Conservation (phyloP, 2,888 invertebrate species). For the Pteria penguin region DNA sequence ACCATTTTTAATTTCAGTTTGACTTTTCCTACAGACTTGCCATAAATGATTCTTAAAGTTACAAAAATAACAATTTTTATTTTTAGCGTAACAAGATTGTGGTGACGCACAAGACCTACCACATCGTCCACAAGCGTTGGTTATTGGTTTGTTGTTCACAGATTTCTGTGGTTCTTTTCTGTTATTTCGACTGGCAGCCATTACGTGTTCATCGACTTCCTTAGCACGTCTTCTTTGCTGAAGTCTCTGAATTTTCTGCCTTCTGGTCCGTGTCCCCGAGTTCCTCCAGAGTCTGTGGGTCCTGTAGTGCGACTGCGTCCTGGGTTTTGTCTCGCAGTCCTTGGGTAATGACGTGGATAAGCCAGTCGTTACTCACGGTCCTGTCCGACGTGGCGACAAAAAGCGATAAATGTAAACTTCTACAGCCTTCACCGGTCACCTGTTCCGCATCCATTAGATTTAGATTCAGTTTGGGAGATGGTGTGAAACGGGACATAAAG, state of each 20-base stretch:
- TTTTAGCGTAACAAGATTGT: constrained; percentile 11
- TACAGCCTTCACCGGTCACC: not conserved
- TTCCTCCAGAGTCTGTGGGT: constrained; percentile 8
- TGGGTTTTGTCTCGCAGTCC: not conserved
- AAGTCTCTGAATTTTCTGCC: not conserved
- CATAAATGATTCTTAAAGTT: constrained; percentile 15
- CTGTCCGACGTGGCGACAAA: not conserved
- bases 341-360: not conserved
- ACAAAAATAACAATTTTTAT: constrained; percentile 21
- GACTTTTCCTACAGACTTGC: not conserved
- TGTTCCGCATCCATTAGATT: constrained; percentile 1
- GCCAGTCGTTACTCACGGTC: not conserved
- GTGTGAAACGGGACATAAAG: constrained; percentile 8
- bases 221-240: not conserved
- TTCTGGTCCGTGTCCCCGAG: not conserved
- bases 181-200: too few species aligned
- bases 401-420: constrained; percentile 10
- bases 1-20: not conserved
- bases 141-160: too few species aligned
- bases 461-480: not conserved
- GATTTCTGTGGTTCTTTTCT: too few species aligned
- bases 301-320: not conserved
- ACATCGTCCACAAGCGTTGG: constrained; percentile 5
- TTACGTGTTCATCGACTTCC: not conserved
- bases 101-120: constrained; percentile 29